Evolutionary conservation across 2,797 vertebrate species (phyloP).

Genomic region (Girardinus metallicus): DNA sequence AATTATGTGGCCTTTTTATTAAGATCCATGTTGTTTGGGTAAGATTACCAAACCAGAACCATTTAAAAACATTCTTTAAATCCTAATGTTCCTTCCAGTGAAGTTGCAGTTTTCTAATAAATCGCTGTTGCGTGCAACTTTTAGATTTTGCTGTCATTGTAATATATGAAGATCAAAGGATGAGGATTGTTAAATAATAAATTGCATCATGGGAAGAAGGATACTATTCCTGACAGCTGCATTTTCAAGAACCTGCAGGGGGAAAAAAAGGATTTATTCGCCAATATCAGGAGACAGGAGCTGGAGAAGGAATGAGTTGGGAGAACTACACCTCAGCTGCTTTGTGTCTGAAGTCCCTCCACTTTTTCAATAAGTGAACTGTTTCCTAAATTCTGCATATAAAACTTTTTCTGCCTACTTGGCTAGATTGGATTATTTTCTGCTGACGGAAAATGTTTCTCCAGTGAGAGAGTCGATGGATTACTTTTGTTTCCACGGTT

Average conservation of each 20-base stretch:
- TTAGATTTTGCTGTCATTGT: slow-evolving; percentile 48
- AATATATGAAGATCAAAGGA: slow-evolving; percentile 51
- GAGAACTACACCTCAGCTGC: slow-evolving; percentile 36
- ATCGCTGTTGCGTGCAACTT: slow-evolving; percentile 29
- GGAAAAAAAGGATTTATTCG: neutral
- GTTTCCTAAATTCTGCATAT: slow-evolving; percentile 29
- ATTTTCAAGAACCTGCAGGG: slow-evolving; percentile 39
- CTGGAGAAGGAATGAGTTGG: slow-evolving; percentile 7
- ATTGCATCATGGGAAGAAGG: slow-evolving; percentile 33
- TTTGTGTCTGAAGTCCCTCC: slow-evolving; percentile 34
- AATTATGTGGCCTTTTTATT: slow-evolving; percentile 16
- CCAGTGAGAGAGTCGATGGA: slow-evolving; percentile 24
- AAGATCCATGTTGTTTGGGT: slow-evolving; percentile 6
- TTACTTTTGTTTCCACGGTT: slow-evolving; percentile 25
- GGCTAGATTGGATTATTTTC: slow-evolving; percentile 44
- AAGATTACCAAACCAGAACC: neutral
- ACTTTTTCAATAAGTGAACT: slow-evolving; percentile 30
- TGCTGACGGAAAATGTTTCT: slow-evolving; percentile 37
- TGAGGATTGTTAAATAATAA: slow-evolving; percentile 54
- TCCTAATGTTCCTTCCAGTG: slow-evolving; percentile 4
- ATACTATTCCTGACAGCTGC: slow-evolving; percentile 41
- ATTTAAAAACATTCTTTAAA: slow-evolving; percentile 2
- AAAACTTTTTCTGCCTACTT: slow-evolving; percentile 37
- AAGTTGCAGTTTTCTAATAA: slow-evolving; percentile 27
- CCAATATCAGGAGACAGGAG: neutral